A percentile compares a stretch with the other conserved stretches of the same genome.
phyloP scores from a whole-genome alignment of 2,113 vertebrate species.

The Thinocorus orbignyianus region DNA sequence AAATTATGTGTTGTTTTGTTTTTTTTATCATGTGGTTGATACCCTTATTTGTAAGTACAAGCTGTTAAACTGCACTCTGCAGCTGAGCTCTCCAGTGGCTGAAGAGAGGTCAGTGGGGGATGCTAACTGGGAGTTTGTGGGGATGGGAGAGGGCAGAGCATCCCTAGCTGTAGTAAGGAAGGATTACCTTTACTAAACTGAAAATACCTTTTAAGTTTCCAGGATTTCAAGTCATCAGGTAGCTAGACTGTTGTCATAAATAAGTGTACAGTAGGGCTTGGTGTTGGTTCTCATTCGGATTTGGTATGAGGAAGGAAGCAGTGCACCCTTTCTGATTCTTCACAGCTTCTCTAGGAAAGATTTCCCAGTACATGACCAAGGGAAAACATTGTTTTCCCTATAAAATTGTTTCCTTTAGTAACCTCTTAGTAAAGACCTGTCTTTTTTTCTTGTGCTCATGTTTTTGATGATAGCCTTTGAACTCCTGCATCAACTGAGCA shows the following conservation, averaged over 20 bases:
- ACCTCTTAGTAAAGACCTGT: neutral
- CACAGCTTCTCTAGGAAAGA: neutral
- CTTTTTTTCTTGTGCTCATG: neutral
- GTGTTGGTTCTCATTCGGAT: neutral
- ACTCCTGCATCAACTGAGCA: neutral
- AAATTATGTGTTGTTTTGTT: neutral
- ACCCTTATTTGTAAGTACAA: neutral
- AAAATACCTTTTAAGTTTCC: neutral
- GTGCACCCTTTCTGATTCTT: neutral
- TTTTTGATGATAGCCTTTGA: neutral
- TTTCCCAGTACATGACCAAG: neutral
- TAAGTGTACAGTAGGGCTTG: neutral
- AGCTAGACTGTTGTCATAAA: neutral
- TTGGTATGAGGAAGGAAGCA: neutral
- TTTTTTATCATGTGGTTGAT: neutral
- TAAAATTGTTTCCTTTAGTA: neutral
- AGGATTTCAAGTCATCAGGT: neutral
- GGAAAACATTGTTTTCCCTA: neutral
- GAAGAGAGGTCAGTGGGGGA: neutral
- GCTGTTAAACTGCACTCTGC: accelerated
- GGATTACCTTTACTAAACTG: neutral
- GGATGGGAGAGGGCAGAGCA: neutral
- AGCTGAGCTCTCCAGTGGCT: neutral
- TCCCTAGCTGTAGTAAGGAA: neutral
- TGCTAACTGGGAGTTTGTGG: neutral